A percentile compares a stretch with the other conserved stretches of the same genome.
phyloP scores from a whole-genome alignment of 1,140 invertebrate species.

The Eciton burchellii region DNA sequence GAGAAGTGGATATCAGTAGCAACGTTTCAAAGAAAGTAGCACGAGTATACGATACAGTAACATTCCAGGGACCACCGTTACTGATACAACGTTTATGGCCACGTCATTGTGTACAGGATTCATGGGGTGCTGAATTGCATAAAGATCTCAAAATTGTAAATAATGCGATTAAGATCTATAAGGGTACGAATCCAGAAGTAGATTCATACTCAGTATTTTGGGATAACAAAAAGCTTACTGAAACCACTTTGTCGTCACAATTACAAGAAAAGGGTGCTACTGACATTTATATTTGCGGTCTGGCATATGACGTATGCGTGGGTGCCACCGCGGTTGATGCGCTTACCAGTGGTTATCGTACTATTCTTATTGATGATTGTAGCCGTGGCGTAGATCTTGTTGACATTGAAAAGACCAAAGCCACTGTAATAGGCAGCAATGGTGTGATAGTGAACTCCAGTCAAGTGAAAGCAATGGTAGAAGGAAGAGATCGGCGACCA shows the following conservation, averaged over 20 bases:
- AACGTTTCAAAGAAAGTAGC: conserved; percentile 88
- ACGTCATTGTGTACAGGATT: conserved; percentile 96
- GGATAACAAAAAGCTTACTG: conserved; percentile 96
- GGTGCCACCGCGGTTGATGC: conserved; percentile 95
- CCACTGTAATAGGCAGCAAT: conserved; percentile 90
- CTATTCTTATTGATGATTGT: conserved; percentile 96
- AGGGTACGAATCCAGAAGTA: conserved; percentile 97
- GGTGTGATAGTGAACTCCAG: conserved; percentile 93
- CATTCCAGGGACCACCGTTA: conserved; percentile 94
- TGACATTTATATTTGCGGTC: conserved; percentile 97
- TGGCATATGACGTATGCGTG: conserved; percentile 99
- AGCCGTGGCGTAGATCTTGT: conserved; percentile 94
- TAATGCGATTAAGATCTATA: conserved; percentile 94
- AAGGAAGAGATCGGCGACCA: conserved; percentile 93
- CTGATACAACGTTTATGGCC: conserved; percentile 97
- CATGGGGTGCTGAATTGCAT: conserved; percentile 97
- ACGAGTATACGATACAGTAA: conserved; percentile 95
- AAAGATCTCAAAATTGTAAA: conserved; percentile 93
- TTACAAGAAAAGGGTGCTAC: conserved; percentile 93
- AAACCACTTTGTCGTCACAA: conserved; percentile 94
- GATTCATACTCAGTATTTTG: conserved; percentile 99
- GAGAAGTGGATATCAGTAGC: conserved; percentile 81
- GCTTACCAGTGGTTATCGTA: conserved; percentile 94
- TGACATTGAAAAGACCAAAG: conserved; percentile 93
- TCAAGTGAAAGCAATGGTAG: conserved; percentile 93